These are phyloP conservation scores for Lepidocolaptes lacrymiger DNA, from an alignment of 2,797 vertebrate genomes.

Conservation along the genomic window DNA sequence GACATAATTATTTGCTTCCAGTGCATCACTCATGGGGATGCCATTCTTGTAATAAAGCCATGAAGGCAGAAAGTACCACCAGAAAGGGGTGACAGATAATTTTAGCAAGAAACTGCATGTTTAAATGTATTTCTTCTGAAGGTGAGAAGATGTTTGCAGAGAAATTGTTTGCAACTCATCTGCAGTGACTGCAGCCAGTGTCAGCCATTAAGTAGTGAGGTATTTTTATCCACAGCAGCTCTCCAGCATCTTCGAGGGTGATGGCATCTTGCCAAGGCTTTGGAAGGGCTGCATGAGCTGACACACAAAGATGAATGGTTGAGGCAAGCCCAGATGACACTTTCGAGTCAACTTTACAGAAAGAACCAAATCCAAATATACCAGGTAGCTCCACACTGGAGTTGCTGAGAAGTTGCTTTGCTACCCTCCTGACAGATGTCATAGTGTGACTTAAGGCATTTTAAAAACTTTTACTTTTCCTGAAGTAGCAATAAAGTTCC, in stretches of 20 bases:
- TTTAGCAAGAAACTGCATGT: background rate
- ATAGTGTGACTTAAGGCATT: background rate
- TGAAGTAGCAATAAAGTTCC: background rate
- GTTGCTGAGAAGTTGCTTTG: background rate
- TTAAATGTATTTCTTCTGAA: background rate
- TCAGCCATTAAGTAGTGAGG: background rate
- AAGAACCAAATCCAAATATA: background rate
- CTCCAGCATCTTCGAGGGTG: background rate
- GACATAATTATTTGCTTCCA: background rate
- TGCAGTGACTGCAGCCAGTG: background rate
- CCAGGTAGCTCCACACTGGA: background rate
- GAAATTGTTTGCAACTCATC: conserved; percentile 4
- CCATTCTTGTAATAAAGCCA: background rate
- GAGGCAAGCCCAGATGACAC: background rate
- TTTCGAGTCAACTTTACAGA: background rate
- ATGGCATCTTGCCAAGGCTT: background rate
- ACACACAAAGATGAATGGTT: conserved; percentile 15
- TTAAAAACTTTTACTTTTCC: background rate
- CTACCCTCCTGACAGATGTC: background rate
- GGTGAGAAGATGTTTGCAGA: background rate
- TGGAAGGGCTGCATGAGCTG: conserved; percentile 1
- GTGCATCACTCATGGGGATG: background rate
- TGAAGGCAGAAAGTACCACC: background rate
- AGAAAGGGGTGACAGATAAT: background rate
- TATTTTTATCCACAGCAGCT: conserved; percentile 49